phyloP scores from a whole-genome alignment of 2,113 vertebrate species.

The Hiodon tergisus region DNA sequence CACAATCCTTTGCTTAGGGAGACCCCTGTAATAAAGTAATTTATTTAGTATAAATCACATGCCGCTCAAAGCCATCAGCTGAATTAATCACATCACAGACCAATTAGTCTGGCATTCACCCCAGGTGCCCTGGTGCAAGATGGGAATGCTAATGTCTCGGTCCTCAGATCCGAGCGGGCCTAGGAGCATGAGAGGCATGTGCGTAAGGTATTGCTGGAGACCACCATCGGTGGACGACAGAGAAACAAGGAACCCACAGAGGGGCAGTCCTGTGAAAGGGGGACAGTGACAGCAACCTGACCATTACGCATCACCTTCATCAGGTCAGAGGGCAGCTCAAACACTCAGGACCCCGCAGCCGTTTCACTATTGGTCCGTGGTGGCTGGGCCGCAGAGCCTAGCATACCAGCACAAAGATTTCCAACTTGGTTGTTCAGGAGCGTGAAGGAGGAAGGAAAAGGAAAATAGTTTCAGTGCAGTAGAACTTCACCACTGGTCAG shows the following conservation, averaged over 20 bases:
- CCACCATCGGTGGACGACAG: no score
- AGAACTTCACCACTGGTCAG: slow-evolving; percentile 33
- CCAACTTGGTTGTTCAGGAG: neutral
- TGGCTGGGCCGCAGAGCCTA: neutral
- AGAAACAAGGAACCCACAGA: no score
- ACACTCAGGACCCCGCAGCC: neutral
- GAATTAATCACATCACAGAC: slow-evolving; percentile 48
- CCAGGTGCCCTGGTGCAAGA: neutral
- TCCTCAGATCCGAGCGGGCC: neutral
- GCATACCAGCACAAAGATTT: neutral
- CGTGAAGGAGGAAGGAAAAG: neutral
- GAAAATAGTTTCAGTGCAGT: neutral
- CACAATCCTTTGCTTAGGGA: slow-evolving; percentile 4
- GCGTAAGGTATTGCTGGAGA: no score
- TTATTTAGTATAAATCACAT: slow-evolving; percentile 36
- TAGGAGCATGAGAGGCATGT: neutral
- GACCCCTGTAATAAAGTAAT: slow-evolving; percentile 28
- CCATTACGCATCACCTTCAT: no score
- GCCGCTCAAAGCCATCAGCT: slow-evolving; percentile 37
- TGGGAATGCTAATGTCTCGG: slow-evolving; percentile 4
- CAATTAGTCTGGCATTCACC: slow-evolving; percentile 41
- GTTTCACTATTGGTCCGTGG: neutral
- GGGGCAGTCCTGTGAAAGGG: no score
- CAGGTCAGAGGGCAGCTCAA: no score
- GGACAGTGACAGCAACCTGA: no score